These are phyloP conservation scores for Parapristionchus giblindavisi DNA, from an alignment of 2,888 invertebrate species.

Conservation along the genomic window DNA sequence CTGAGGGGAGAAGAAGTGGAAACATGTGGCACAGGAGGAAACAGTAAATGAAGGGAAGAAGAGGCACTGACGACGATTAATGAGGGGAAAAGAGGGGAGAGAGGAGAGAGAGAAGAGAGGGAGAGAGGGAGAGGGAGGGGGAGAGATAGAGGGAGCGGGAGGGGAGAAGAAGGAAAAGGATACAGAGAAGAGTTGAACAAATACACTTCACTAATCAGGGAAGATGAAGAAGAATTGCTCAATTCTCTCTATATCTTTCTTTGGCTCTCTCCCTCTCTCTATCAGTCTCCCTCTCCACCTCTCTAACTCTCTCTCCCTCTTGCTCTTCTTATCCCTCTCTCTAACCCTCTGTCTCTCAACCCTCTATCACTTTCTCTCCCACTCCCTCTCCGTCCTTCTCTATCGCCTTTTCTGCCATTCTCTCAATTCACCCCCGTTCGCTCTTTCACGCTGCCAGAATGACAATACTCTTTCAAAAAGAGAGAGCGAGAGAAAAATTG, in stretches of 20 bases:
- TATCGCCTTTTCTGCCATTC: neutral
- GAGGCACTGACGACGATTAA: neutral
- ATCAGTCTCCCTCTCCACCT: neutral
- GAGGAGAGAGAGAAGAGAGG: neutral
- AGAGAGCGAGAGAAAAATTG: no score
- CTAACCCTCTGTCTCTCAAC: neutral
- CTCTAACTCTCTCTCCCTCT: no score
- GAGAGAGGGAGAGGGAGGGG: neutral
- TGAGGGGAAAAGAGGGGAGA: neutral
- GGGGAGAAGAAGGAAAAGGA: neutral
- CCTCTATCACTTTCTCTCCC: slow-evolving; percentile 1
- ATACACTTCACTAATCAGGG: slow-evolving; percentile 1
- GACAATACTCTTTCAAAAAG: no score
- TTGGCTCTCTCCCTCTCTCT: neutral
- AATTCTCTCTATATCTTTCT: neutral
- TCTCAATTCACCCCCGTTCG: no score
- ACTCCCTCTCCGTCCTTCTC: neutral
- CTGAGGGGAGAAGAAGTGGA: neutral
- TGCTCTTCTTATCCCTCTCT: neutral
- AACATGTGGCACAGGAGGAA: neutral
- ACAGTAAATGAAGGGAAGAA: neutral
- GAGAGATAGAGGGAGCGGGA: neutral
- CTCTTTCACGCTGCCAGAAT: no score
- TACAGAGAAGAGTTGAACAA: neutral
- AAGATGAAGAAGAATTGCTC: neutral